A percentile compares a stretch with the other conserved stretches of the same genome.
phyloP scores from a whole-genome alignment of 1,140 invertebrate species.

The Drosophila pseudoobscura region DNA sequence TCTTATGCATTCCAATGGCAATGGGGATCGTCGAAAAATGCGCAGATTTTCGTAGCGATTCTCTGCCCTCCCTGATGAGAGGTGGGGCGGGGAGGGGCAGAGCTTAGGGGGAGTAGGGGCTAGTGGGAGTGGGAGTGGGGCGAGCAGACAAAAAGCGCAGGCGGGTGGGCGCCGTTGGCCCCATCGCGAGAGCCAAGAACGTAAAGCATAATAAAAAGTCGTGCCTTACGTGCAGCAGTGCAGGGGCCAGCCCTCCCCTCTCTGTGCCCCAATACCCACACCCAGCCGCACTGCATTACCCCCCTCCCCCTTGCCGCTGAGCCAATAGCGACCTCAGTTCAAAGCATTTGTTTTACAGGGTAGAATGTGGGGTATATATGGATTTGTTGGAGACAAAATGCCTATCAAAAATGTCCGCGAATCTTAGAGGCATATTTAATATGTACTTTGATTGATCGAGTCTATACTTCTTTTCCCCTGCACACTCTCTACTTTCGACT shows the following conservation, averaged over 20 bases:
- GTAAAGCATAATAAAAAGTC: constrained; percentile 81
- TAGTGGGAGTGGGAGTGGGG: constrained; percentile 3
- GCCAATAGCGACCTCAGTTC: constrained; percentile 26
- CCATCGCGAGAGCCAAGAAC: constrained; percentile 59
- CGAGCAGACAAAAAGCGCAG: constrained; percentile 63
- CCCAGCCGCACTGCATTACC: background rate
- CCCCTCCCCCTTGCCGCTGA: background rate
- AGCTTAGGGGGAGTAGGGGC: background rate
- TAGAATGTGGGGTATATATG: too few species aligned
- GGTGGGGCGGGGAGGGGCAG: background rate
- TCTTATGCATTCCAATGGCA: constrained; percentile 73
- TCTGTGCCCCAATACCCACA: background rate
- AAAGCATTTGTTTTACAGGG: constrained; percentile 8
- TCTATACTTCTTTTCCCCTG: too few species aligned
- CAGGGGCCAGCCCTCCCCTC: constrained; percentile 2
- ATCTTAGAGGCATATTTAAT: too few species aligned
- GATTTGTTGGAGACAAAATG: too few species aligned
- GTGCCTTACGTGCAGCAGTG: constrained; percentile 76
- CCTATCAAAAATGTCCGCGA: too few species aligned
- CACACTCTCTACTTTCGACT: too few species aligned
- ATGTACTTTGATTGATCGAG: too few species aligned
- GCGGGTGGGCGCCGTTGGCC: constrained; percentile 77
- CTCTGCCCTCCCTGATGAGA: constrained; percentile 22
- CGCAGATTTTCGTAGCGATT: constrained; percentile 58
- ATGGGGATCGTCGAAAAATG: constrained; percentile 67